Base-by-base conservation (phyloP, 2,113 vertebrate genomes). In the Trichomycterus rosablanca region DNA sequence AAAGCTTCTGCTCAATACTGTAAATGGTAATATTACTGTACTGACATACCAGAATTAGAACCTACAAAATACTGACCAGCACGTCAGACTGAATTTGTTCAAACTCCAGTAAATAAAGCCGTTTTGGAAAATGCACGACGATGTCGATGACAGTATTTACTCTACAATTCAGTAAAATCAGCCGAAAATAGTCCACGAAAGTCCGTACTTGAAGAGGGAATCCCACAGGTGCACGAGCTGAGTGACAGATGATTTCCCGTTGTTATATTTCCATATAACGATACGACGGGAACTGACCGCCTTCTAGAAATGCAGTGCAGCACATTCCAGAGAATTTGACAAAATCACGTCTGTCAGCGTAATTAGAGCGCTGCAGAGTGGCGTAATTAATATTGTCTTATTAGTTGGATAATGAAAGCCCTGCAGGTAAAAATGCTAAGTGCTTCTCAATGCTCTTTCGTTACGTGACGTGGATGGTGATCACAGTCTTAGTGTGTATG, bases 311-410 rank as follows among this genome's bases (percentile, higher is more conserved):
- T 52, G 53, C 58, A 45, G 51, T 11, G 30, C 56, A 61, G 63
- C 22, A 43, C 52, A 59, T 68, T 70, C 54, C 24, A 66, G 74
- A 69, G 73, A 76, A 79, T 68, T 55, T 39, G 77, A 78, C 69
- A 59, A 53, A 26, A 63, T 76, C 78, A 75, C 74, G 74, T 81
- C 80, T 81, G 84, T 83, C 83, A 76, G 74, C 73, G 67, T 81
- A 81, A 80, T 80, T 78, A 81, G 79, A 84, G 74, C 76, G 70
- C 67, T 68, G 77, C 68, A 74, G 77, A 77, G 79, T 83, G 81
- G 77, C 75, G 77, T 83, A 85, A 88, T 86, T 86, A 86, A 78
- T 78, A 84, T 75, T 79, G 80, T 81, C 82, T 85, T 83, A 84
- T 84, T 85, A 84, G 83, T 78, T 77, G 74, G 76, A 79, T 85